These are phyloP conservation scores for Sarcophaga peregrina DNA, from an alignment of 1,140 invertebrate genomes.

Conservation along the genomic window DNA sequence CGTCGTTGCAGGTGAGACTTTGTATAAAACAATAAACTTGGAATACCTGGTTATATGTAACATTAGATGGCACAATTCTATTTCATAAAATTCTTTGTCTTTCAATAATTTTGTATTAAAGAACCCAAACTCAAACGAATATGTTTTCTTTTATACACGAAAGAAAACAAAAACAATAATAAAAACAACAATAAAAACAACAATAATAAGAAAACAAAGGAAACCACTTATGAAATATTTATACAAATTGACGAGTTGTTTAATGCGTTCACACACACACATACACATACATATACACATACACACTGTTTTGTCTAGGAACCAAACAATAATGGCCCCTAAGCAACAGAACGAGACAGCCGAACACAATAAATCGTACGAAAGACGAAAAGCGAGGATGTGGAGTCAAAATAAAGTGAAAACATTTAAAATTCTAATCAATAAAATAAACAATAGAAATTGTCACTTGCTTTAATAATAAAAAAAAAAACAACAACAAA, in stretches of 20 bases:
- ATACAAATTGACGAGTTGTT: too few species aligned
- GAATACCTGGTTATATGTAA: neutral
- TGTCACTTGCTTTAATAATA: neutral
- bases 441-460: slow-evolving; percentile 41
- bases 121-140: too few species aligned
- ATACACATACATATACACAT: neutral
- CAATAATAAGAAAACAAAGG: too few species aligned
- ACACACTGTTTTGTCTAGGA: neutral
- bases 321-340: too few species aligned
- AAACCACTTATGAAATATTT: too few species aligned
- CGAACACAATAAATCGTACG: neutral
- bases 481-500: neutral
- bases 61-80: neutral
- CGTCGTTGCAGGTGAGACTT: neutral
- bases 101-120: neutral
- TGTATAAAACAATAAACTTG: neutral
- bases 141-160: too few species aligned
- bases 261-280: neutral
- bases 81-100: neutral
- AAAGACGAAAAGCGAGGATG: neutral
- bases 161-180: too few species aligned
- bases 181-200: too few species aligned
- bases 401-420: neutral
- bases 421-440: slow-evolving; percentile 41
- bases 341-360: neutral